Conservation (phyloP, 1,140 invertebrate genomes). For the Nephotettix cincticeps region DNA sequence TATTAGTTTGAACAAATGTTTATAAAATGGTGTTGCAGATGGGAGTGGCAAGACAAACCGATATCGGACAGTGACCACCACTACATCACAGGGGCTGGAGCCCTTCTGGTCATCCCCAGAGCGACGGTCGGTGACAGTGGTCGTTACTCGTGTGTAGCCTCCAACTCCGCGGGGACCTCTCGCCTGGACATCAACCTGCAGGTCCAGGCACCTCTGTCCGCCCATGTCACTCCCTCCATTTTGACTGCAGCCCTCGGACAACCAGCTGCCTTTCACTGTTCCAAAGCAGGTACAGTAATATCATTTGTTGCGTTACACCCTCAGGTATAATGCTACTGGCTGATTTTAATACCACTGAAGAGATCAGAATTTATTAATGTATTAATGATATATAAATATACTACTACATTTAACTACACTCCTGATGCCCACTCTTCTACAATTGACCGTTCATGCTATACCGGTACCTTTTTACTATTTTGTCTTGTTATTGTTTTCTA, state of each 20-base stretch:
- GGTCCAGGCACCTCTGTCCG: not conserved
- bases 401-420: too few species aligned
- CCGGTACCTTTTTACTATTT: too few species aligned
- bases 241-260: constrained; percentile 18
- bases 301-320: too few species aligned
- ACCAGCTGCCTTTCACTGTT: constrained; percentile 25
- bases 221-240: constrained; percentile 14
- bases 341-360: too few species aligned
- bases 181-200: constrained; percentile 4
- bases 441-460: too few species aligned
- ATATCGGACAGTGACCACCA: constrained; percentile 6
- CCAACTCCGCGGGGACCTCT: constrained; percentile 7
- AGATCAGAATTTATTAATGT: too few species aligned
- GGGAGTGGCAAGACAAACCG: not conserved
- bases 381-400: too few species aligned
- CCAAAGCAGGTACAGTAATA: constrained; percentile 9
- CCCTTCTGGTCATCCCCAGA: constrained; percentile 2
- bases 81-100: not conserved
- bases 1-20: too few species aligned
- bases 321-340: too few species aligned
- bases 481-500: too few species aligned
- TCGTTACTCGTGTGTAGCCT: constrained; percentile 16
- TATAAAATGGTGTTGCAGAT: not conserved
- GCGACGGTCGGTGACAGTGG: constrained; percentile 3
- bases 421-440: too few species aligned